phyloP scores from a whole-genome alignment of 2,113 vertebrate genomes.

The Progne subis region DNA sequence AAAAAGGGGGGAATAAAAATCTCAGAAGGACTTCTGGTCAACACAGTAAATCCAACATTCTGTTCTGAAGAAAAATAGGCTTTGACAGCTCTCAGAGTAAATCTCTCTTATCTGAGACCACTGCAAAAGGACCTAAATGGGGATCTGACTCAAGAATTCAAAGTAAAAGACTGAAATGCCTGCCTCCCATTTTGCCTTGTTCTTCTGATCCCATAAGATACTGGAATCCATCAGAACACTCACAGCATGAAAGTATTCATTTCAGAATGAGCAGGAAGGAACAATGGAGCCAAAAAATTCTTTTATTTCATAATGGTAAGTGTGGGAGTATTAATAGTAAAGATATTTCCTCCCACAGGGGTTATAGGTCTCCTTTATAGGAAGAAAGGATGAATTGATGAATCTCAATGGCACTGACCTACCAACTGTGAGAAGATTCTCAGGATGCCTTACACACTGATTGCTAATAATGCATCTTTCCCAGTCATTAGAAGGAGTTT shows the following conservation, averaged over 20 bases:
- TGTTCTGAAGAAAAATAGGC: neutral
- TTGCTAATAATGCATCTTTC: neutral
- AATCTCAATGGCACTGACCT: neutral
- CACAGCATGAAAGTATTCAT: neutral
- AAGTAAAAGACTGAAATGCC: neutral
- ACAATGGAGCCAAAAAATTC: neutral
- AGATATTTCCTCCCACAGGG: neutral
- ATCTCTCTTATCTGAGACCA: neutral
- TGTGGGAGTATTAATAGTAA: neutral
- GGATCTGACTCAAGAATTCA: neutral
- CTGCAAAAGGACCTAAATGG: neutral
- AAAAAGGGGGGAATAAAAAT: neutral
- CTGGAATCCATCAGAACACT: neutral
- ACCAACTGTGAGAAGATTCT: neutral
- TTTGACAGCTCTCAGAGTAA: neutral
- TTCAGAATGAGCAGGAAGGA: neutral
- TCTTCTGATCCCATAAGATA: neutral
- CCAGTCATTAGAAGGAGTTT: neutral
- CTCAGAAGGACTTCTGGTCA: neutral
- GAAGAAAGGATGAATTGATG: neutral
- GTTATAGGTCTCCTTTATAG: neutral
- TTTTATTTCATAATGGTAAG: neutral
- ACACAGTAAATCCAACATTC: neutral
- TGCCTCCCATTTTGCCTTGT: neutral
- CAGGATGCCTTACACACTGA: neutral